Evolutionary conservation across 1,140 invertebrate genomes (phyloP).

Genomic region (Ceratoteleas bidentatus): DNA sequence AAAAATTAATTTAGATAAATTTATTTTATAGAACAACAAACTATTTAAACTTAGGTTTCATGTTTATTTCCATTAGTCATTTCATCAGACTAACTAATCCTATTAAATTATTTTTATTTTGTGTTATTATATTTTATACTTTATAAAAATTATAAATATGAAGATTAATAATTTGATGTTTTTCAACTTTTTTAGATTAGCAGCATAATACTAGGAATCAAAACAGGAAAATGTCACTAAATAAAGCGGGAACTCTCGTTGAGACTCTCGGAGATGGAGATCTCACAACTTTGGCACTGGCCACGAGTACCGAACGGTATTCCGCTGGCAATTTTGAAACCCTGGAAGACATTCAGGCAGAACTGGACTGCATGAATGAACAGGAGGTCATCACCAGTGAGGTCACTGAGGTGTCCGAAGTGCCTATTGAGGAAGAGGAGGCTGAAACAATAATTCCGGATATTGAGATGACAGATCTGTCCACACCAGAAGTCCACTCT

Average conservation of each 20-base stretch:
- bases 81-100: no score
- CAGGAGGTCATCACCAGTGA: slow-evolving; percentile 77
- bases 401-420: slow-evolving; percentile 49
- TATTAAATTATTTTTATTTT: no score
- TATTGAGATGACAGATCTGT: slow-evolving; percentile 75
- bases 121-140: no score
- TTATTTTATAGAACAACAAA: no score
- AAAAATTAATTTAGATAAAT: no score
- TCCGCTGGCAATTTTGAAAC: slow-evolving; percentile 74
- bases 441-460: slow-evolving; percentile 74
- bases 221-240: slow-evolving; percentile 71
- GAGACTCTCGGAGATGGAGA: slow-evolving; percentile 76
- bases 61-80: no score
- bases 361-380: slow-evolving; percentile 79
- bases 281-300: slow-evolving; percentile 71
- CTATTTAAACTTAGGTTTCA: no score
- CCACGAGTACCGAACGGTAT: slow-evolving; percentile 72
- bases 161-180: no score
- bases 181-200: no score
- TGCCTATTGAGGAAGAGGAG: slow-evolving; percentile 67
- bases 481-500: slow-evolving; percentile 67
- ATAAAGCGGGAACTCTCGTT: slow-evolving; percentile 75
- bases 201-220: neutral
- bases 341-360: slow-evolving; percentile 78
- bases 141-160: no score